Conservation (phyloP, 2,113 vertebrate genomes). For the Gobius niger region DNA sequence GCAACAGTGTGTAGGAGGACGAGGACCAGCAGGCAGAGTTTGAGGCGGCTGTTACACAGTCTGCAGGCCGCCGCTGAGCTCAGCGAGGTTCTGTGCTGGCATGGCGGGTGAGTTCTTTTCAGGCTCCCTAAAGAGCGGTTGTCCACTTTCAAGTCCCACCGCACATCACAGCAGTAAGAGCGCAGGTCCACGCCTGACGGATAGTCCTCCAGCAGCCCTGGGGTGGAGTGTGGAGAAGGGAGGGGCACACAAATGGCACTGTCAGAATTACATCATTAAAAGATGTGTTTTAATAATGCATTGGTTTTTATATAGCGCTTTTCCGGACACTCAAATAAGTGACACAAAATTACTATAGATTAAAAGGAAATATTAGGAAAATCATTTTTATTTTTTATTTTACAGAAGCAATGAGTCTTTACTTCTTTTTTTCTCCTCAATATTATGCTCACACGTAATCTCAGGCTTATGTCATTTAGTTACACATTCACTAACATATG, state of each 20-base stretch:
- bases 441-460: background rate
- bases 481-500: background rate
- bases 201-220: constrained; percentile 94
- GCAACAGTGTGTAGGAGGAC: constrained; percentile 96
- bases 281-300: too few relatives aligned
- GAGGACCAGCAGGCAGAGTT: constrained; percentile 94
- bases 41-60: constrained; percentile 95
- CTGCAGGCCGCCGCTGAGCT: constrained; percentile 90
- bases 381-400: too few relatives aligned
- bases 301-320: too few relatives aligned
- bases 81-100: constrained; percentile 89
- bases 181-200: constrained; percentile 83
- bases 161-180: constrained; percentile 96
- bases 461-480: background rate
- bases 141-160: constrained; percentile 86
- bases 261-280: background rate
- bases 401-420: background rate
- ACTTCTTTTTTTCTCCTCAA: background rate
- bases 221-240: background rate
- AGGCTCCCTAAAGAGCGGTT: constrained; percentile 82
- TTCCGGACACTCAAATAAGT: background rate
- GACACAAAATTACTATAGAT: background rate
- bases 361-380: background rate
- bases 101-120: constrained; percentile 87
- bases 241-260: constrained; percentile 5